Percentiles rank a stretch among this genome's conserved stretches.
Conservation (phyloP, 2,888 invertebrate species). For the Hermaeophaga mercurialis region DNA sequence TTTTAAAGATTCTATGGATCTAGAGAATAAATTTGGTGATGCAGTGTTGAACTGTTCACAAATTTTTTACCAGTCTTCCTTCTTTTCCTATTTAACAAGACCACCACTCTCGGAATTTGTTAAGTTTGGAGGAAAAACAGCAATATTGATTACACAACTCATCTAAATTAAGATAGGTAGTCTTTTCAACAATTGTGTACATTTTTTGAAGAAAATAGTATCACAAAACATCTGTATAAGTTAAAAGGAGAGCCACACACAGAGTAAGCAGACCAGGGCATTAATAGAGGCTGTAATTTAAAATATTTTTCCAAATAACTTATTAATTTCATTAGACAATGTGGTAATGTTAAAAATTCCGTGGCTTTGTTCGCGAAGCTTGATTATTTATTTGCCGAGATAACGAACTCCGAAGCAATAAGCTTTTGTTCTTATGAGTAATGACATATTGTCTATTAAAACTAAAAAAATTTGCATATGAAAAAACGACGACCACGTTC, state of each 20-base stretch:
- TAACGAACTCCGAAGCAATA: constrained; percentile 18
- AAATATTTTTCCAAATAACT: constrained; percentile 4
- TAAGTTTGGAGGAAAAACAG: too few relatives aligned
- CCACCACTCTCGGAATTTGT: too few relatives aligned
- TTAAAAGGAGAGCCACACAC: background rate
- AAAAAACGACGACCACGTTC: constrained; percentile 13
- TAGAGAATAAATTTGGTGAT: too few relatives aligned
- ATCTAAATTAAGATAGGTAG: too few relatives aligned
- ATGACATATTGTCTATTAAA: constrained; percentile 31
- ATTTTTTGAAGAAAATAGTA: too few relatives aligned
- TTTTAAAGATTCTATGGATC: too few relatives aligned
- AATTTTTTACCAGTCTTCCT: too few relatives aligned
- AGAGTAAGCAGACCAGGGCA: background rate
- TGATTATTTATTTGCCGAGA: constrained; percentile 24
- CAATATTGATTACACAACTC: too few relatives aligned
- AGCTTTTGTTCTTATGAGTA: constrained; percentile 32
- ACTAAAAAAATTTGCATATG: constrained; percentile 27
- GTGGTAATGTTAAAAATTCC: constrained; percentile 3
- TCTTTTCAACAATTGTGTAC: too few relatives aligned
- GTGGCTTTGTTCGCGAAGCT: constrained; percentile 15
- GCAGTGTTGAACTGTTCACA: too few relatives aligned
- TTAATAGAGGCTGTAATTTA: constrained; percentile 1
- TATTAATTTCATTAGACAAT: constrained; percentile 20
- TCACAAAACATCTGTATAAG: too few relatives aligned
- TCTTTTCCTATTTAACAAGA: too few relatives aligned